Percentiles rank a stretch among this genome's conserved stretches.
These are phyloP conservation scores for Tricholauxania praeusta DNA, from an alignment of 2,888 invertebrate species.

Conservation along the genomic window DNA sequence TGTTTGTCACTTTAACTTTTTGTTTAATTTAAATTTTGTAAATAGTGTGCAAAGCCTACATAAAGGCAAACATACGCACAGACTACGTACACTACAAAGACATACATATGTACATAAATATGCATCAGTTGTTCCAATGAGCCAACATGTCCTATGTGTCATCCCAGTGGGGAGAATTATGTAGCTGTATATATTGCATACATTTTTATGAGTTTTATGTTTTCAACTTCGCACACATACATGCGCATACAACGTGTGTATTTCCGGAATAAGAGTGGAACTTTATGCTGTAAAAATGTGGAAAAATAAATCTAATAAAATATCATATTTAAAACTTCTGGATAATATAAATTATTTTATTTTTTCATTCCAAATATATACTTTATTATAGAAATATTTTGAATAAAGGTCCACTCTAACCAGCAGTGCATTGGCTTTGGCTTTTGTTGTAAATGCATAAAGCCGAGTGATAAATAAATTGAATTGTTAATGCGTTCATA, in stretches of 20 bases:
- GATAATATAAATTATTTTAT: no score
- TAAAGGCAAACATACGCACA: background rate
- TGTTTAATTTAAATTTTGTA: conserved; percentile 17
- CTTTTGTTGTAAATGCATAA: background rate
- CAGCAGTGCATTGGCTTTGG: no score
- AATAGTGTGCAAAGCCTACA: background rate
- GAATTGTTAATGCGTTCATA: conserved; percentile 25
- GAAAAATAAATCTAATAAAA: no score
- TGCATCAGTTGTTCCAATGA: conserved; percentile 19
- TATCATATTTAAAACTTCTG: no score
- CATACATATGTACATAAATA: conserved; percentile 9
- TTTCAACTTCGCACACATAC: no score
- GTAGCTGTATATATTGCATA: background rate
- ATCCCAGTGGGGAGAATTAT: background rate
- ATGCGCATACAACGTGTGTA: no score
- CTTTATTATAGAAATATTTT: no score
- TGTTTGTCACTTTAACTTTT: conserved; percentile 10
- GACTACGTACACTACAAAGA: background rate
- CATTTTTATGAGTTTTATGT: no score
- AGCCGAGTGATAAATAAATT: conserved; percentile 26
- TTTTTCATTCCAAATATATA: no score
- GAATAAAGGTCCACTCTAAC: no score
- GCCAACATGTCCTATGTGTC: background rate
- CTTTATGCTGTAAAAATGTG: no score
- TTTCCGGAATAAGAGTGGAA: no score